Evolutionary conservation across 2,888 invertebrate species (phyloP), one percentile per base, ranked within the genome.

Genomic region (Cataglyphis cursor): DNA sequence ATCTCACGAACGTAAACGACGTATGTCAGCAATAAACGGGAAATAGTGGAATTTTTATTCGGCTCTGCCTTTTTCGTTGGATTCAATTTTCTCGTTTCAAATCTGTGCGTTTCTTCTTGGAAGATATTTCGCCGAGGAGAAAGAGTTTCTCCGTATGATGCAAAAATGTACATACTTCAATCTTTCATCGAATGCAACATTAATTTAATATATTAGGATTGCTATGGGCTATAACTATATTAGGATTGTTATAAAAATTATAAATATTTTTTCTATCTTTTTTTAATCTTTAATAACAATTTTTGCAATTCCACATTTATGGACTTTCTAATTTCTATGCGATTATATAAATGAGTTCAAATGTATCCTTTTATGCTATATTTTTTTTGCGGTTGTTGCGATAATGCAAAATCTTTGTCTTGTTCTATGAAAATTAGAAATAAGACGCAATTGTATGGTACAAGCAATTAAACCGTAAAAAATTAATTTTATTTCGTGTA

Each of bases 1-100:
- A 70, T 83, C 78, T 70, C 54, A 15, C 61, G 65, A 54, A 64
- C 61, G 78, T 28, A 72, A 84, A 76, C 76, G 68, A 75, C 21
- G 76, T 59, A 31, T 81, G 44, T 64, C 70, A 12, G 24, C 61
- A 70, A 18, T 59, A 28, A 64, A 73, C 61, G 64, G 59, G 78
- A 80, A 72, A 51, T 61, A 41, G 48, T 64, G 80, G 48, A 74
- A 68, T 70, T 51, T 51, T 10, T 62, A 61, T 51, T 61, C 54
- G 62, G 75, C 68, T 66, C 44, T 61, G 48, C 31, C 31, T 81
- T 59, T 74, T 51, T 62, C 44, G 51, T 21, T 24, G 41, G 31
- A 70, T 15, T 54, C 9, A 3, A n/a, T 78, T 70, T 70, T 35
- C 35, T 21, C 59, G 24, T 24, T 59, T 31, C 57, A 41, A 18